Conservation (phyloP, 37 sponge, comb jelly and placozoan genomes). For the Ephydatia muelleri region DNA sequence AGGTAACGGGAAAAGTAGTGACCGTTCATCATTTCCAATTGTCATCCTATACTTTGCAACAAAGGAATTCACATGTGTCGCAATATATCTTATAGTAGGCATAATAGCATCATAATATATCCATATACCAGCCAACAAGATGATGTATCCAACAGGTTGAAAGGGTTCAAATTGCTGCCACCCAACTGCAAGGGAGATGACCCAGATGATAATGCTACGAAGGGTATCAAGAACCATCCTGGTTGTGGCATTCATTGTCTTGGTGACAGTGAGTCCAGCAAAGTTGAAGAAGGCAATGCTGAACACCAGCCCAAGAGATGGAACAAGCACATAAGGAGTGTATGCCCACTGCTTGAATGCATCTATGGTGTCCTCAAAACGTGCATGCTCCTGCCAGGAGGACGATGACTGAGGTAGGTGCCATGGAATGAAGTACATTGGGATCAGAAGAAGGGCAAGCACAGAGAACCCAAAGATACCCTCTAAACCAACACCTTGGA, state of each 20-base stretch:
- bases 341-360: constrained; percentile 66
- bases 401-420: constrained; percentile 64
- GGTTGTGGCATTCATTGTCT: constrained; percentile 88
- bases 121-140: constrained; percentile 85
- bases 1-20: too few species aligned
- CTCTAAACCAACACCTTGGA: constrained; percentile 96
- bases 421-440: constrained; percentile 96
- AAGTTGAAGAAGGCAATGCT: constrained; percentile 99
- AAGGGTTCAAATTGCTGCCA: constrained; percentile 88
- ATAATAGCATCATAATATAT: constrained; percentile 91
- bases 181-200: constrained; percentile 67
- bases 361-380: constrained; percentile 92
- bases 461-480: constrained; percentile 89
- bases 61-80: too few species aligned
- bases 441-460: constrained; percentile 67
- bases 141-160: constrained; percentile 84
- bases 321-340: constrained; percentile 40
- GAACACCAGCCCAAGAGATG: constrained; percentile 79
- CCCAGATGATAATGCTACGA: constrained; percentile 94
- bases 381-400: constrained; percentile 69
- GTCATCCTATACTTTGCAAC: too few species aligned
- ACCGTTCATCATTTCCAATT: too few species aligned
- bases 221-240: constrained; percentile 92
- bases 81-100: too few species aligned
- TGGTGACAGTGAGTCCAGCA: constrained; percentile 92